Evolutionary conservation across 2,113 vertebrate species (phyloP), one percentile per base, ranked within the genome.

Genomic region (Delphinapterus leucas): DNA sequence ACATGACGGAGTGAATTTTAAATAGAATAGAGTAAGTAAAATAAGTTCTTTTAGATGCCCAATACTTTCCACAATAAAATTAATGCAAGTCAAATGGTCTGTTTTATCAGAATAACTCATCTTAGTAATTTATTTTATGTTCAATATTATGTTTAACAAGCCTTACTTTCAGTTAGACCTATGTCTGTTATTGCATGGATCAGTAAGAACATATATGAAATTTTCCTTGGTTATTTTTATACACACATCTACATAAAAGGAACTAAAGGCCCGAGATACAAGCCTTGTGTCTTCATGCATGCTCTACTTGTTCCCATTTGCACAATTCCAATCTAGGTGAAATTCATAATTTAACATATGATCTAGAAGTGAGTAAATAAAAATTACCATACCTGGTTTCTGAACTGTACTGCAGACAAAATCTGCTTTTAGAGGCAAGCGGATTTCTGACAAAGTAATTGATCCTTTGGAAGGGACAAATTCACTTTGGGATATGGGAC

Each of bases 381-480:
- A 77, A 65, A 65, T 31, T 14, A 53, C 25, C 92, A n/a, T 98
- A 99, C 99, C 99, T 98, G 99, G 98, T 95, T 99, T 99, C 97
- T 99, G 99, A 95, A 98, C 98, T 1, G 98, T 98, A 77, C 99
- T 98, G 58, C 99, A 99, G 12, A 99, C 99, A 98, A 99, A 99
- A 81, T 99, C 99, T 31, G 99, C 99, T 98, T 99, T 99, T 3
- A 99, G 99, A 96, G 99, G 99, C 93, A 99, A 98, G 49, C 99
- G 99, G 5, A 99, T 98, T 97, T 99, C 99, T 89, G 99, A 99
- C 95, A 99, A 98, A 20, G 98, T 99, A 96, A 99, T 98, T 60
- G 99, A 99, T 71, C 99, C 99, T 81, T 97, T 99, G 73, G 99
- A 99, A 55, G 99, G 99, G 14, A 98, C 95, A 96, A 98, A 95